Evolutionary conservation across 2,888 invertebrate genomes (phyloP).

Genomic region (Petrophora chlorosata): DNA sequence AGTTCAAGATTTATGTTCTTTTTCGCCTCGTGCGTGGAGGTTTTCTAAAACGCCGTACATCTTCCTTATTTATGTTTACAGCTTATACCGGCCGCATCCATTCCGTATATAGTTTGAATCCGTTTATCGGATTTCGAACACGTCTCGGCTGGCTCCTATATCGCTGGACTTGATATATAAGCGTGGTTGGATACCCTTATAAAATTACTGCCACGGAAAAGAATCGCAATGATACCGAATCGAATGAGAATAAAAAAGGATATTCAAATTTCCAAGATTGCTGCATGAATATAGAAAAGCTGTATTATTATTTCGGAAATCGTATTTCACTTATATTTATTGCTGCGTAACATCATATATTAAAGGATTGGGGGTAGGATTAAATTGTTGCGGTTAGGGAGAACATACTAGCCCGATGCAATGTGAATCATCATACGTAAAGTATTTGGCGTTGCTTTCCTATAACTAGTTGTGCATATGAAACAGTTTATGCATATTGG

Average conservation of each 20-base stretch:
- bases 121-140: constrained; percentile 81
- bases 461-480: too few relatives aligned
- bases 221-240: constrained; percentile 49
- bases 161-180: constrained; percentile 74
- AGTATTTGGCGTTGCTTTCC: too few relatives aligned
- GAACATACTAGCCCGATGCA: background rate
- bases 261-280: constrained; percentile 49
- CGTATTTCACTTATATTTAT: constrained; percentile 33
- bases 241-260: constrained; percentile 56
- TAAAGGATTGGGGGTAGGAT: constrained; percentile 23
- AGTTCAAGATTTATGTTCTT: constrained; percentile 70
- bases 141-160: constrained; percentile 70
- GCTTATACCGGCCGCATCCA: constrained; percentile 73
- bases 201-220: constrained; percentile 61
- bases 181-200: constrained; percentile 59
- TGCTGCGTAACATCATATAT: constrained; percentile 25
- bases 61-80: constrained; percentile 82
- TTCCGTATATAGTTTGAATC: constrained; percentile 76
- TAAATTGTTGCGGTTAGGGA: constrained; percentile 19
- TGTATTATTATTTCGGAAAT: constrained; percentile 37
- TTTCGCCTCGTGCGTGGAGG: constrained; percentile 75
- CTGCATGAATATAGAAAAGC: constrained; percentile 46
- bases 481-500: too few relatives aligned
- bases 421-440: too few relatives aligned
- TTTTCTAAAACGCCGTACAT: constrained; percentile 78